These are phyloP conservation scores for Uloborus diversus DNA, from an alignment of 1,140 invertebrate genomes.

Conservation along the genomic window DNA sequence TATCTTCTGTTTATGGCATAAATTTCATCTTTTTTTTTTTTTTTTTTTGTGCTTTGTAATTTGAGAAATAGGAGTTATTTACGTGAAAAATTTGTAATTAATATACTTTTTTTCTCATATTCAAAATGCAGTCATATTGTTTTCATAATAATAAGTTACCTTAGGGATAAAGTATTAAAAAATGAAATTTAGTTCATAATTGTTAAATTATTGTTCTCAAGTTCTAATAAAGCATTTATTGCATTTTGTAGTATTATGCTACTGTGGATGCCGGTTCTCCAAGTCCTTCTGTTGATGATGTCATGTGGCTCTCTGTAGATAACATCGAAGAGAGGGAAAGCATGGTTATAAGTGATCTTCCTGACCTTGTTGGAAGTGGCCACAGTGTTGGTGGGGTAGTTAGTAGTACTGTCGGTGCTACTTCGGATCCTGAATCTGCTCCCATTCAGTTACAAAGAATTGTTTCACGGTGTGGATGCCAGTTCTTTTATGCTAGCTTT, in stretches of 20 bases:
- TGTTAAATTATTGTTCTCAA: no score
- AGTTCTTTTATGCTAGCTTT: conserved; percentile 97
- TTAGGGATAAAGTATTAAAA: no score
- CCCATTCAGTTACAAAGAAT: conserved; percentile 87
- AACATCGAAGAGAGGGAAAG: conserved; percentile 87
- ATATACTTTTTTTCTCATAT: no score
- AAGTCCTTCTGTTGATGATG: conserved; percentile 75
- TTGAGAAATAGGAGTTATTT: no score
- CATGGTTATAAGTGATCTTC: conserved; percentile 73
- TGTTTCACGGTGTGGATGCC: conserved; percentile 95
- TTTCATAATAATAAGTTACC: no score
- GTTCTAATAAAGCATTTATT: no score
- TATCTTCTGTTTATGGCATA: no score
- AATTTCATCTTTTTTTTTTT: no score
- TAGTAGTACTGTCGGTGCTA: conserved; percentile 87
- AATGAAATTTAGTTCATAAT: no score
- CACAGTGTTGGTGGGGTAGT: conserved; percentile 96
- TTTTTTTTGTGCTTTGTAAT: no score
- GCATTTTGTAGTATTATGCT: conserved; percentile 84
- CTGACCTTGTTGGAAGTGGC: conserved; percentile 90
- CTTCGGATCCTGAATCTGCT: conserved; percentile 59
- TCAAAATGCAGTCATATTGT: no score
- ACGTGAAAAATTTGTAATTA: no score
- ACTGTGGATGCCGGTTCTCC: conserved; percentile 87
- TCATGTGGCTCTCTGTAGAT: conserved; percentile 94